Conservation (phyloP, 2,888 invertebrate genomes). For the Cryptus viduatorius region DNA sequence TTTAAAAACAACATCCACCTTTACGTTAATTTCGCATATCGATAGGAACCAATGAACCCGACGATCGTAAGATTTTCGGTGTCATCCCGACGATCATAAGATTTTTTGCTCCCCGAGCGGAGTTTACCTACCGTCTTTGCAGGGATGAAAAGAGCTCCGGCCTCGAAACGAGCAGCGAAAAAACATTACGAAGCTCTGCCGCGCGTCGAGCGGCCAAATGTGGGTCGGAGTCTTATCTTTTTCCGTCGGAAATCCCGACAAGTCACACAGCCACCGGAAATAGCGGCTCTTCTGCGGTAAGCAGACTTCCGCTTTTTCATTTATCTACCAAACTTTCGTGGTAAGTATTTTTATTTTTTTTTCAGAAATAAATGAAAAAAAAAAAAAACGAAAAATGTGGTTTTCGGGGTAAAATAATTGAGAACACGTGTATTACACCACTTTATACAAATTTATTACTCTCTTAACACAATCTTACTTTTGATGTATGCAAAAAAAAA, state of each 20-base stretch:
- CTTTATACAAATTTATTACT: conserved; percentile 84
- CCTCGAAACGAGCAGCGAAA: conserved; percentile 30
- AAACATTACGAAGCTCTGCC: conserved; percentile 23
- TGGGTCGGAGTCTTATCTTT: conserved; percentile 52
- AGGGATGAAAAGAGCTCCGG: background rate
- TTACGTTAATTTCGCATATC: background rate
- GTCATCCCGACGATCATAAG: conserved; percentile 5
- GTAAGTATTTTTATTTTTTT: conserved; percentile 13
- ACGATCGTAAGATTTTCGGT: conserved; percentile 6
- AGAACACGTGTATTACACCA: conserved; percentile 75
- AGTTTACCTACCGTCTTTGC: conserved; percentile 54
- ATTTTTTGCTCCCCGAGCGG: background rate
- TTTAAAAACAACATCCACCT: background rate
- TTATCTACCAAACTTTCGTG: background rate
- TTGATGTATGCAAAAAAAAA: conserved; percentile 80
- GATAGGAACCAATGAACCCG: conserved; percentile 9
- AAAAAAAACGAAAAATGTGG: conserved; percentile 20
- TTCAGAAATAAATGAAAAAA: background rate
- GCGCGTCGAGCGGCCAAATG: conserved; percentile 22
- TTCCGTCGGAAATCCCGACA: conserved; percentile 43
- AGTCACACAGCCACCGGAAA: conserved; percentile 51
- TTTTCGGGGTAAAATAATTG: conserved; percentile 44
- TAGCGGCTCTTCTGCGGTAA: conserved; percentile 44
- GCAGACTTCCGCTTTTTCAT: conserved; percentile 42
- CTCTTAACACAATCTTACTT: conserved; percentile 81